Percentiles rank a stretch among this genome's conserved stretches.
phyloP scores from a whole-genome alignment of 2,797 vertebrate species.

The Gadopsis marmoratus region DNA sequence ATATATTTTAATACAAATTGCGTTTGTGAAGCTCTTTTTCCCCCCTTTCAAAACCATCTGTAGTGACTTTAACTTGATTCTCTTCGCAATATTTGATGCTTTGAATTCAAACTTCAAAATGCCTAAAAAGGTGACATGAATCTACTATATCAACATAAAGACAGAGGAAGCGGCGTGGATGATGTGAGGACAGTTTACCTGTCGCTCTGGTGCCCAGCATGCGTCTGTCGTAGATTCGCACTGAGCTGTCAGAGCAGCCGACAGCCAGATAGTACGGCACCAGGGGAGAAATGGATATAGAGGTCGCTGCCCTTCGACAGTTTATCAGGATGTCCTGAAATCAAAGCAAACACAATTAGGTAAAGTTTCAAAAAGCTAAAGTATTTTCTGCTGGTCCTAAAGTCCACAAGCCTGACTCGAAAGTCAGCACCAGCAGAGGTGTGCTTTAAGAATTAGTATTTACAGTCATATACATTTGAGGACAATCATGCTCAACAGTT shows the following conservation, averaged over 20 bases:
- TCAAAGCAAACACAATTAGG: constrained; percentile 14
- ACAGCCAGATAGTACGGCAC: constrained; percentile 97
- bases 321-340: constrained; percentile 97
- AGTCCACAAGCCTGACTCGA: background rate
- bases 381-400: background rate
- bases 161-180: background rate
- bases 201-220: constrained; percentile 98
- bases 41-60: background rate
- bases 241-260: constrained; percentile 98
- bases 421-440: background rate
- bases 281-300: constrained; percentile 96
- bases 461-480: background rate
- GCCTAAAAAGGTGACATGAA: background rate
- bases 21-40: background rate
- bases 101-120: background rate
- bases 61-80: background rate
- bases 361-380: background rate
- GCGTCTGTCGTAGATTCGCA: constrained; percentile 96
- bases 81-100: background rate
- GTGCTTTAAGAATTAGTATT: background rate
- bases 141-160: background rate
- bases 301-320: constrained; percentile 96
- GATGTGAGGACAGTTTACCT: constrained; percentile 78
- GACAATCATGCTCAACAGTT: background rate
- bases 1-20: background rate